A percentile compares a stretch with the other conserved stretches of the same genome.
Evolutionary conservation across 2,113 vertebrate species (phyloP).

Genomic region (Piliocolobus tephrosceles): DNA sequence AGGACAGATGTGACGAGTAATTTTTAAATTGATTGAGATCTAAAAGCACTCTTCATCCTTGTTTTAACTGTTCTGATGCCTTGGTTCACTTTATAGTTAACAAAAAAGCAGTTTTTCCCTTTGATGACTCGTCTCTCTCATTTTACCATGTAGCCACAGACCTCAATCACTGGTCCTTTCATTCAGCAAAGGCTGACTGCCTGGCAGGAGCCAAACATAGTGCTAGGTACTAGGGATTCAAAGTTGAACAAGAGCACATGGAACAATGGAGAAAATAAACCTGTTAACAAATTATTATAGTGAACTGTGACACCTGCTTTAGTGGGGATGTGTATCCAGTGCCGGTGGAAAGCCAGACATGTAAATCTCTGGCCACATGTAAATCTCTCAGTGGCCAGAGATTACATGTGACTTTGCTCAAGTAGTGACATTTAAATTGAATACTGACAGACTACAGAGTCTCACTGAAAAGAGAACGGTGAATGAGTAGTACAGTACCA

Average conservation of each 20-base stretch:
- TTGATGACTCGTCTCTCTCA: neutral
- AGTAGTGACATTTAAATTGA: neutral
- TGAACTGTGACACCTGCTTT: neutral
- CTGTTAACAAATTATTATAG: neutral
- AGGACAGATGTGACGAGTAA: conserved; percentile 27
- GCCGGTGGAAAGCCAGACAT: accelerated
- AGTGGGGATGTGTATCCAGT: neutral
- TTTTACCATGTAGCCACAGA: neutral
- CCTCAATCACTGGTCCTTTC: neutral
- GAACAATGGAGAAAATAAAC: neutral
- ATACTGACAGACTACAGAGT: neutral
- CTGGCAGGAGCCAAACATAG: neutral
- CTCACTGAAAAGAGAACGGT: neutral
- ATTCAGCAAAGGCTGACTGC: neutral
- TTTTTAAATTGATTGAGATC: neutral
- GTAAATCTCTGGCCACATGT: too few species aligned
- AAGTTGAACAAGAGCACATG: neutral
- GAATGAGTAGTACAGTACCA: neutral
- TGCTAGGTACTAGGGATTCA: neutral
- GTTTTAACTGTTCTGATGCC: conserved; percentile 47
- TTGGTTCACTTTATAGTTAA: conserved; percentile 31
- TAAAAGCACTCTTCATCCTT: conserved; percentile 30
- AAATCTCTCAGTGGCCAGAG: too few species aligned
- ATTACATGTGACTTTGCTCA: neutral
- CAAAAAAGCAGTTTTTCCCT: neutral